These are phyloP conservation scores for Emydoidea blandingii DNA, from an alignment of 2,797 vertebrate species.

Conservation along the genomic window DNA sequence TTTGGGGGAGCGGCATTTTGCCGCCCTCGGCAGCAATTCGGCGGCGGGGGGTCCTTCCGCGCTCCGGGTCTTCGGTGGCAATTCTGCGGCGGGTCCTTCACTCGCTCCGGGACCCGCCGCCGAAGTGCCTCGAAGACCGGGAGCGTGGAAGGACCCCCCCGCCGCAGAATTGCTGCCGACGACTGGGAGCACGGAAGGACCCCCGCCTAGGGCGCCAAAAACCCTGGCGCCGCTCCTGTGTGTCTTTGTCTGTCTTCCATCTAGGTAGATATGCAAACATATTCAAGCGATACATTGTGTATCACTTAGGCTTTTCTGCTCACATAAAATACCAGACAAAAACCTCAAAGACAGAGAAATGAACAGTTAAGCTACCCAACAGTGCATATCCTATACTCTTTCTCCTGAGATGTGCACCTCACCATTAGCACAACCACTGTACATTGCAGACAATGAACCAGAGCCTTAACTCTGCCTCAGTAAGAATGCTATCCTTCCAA, in stretches of 20 bases:
- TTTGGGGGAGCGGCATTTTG: too few relatives aligned
- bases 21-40: too few relatives aligned
- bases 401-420: neutral
- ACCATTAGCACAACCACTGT: neutral
- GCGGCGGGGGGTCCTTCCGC: too few relatives aligned
- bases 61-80: too few relatives aligned
- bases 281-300: neutral
- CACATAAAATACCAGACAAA: fast-evolving
- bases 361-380: neutral
- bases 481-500: neutral
- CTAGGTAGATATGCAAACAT: neutral
- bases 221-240: too few relatives aligned
- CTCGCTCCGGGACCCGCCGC: too few relatives aligned
- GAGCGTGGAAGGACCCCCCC: too few relatives aligned
- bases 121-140: too few relatives aligned
- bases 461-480: neutral
- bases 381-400: fast-evolving
- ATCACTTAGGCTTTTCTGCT: neutral
- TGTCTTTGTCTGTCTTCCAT: neutral
- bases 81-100: too few relatives aligned
- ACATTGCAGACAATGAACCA: neutral
- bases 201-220: too few relatives aligned
- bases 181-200: too few relatives aligned
- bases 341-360: neutral
- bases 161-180: too few relatives aligned